Evolutionary conservation across 2,113 vertebrate genomes (phyloP), one percentile per base, ranked within the genome.

Genomic region (Chaetura pelagica): DNA sequence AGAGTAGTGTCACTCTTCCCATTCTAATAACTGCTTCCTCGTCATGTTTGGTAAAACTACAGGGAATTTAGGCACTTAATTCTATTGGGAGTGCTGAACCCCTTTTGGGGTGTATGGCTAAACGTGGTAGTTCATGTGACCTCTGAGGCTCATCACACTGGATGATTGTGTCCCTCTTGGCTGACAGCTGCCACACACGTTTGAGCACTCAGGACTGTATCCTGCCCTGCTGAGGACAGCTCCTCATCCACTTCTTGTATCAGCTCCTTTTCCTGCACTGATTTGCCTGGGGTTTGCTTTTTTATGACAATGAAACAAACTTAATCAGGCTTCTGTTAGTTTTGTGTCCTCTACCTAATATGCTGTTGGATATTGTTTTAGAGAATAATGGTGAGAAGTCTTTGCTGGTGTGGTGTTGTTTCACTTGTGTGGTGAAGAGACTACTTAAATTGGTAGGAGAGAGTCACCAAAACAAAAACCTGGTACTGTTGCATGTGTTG

Each of bases 311-410:
- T 21, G 48, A 40, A 49, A 20, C 17, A 18, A 46, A 10, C 0
- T 1, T 42, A 19, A 27, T 64, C 9, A 15, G 67, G 20, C 24
- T 48, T 49, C n/a, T 66, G 0, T 58, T 42, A 74, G 34, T 74
- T 87, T 19, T 11, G 3, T 2, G 2, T 32, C 9, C 58, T 74
- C 18, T 84, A 9, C n/a, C 15, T 66, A 12, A 27, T 23, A 44
- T 48, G 15, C 17, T 35, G 20, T 64, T 0, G 0, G 29, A 8
- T 82, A 4, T 0, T 10, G 17, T 48, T 87, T 46, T 73, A 12
- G 54, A 48, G 29, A 32, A 1, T 5, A n/a, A 8, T 8, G 17
- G 19, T 83, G 48, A 52, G 6, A 20, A 14, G 17, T 8, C n/a
- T 63, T 48, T 64, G 14, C 18, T 40, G 12, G 6, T 19, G 46